These are phyloP conservation scores for Syndactyla subalaris DNA, from an alignment of 2,797 vertebrate species.

Conservation along the genomic window DNA sequence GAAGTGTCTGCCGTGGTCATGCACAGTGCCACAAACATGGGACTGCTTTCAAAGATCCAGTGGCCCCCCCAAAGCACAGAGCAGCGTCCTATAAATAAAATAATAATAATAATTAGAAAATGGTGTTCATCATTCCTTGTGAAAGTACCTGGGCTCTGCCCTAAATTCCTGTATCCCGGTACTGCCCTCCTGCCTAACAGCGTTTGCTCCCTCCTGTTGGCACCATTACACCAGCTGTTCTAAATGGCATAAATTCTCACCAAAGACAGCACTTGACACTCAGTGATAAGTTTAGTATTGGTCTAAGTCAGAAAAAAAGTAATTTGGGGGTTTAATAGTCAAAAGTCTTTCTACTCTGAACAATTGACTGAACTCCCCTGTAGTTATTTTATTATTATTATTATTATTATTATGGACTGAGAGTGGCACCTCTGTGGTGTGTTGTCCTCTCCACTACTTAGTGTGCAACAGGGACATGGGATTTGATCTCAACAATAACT, in stretches of 20 bases:
- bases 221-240: neutral
- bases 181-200: neutral
- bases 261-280: no score
- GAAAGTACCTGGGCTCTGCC: neutral
- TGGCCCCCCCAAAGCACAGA: neutral
- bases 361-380: neutral
- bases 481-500: neutral
- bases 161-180: neutral
- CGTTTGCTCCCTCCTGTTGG: neutral
- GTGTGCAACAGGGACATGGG: neutral
- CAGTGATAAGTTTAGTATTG: neutral
- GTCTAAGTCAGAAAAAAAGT: neutral
- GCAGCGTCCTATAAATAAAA: neutral
- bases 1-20: rapidly evolving
- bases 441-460: neutral
- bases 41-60: neutral
- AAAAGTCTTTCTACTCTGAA: neutral
- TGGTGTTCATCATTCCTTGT: neutral
- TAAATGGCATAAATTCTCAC: neutral
- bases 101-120: neutral
- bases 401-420: neutral
- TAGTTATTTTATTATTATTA: neutral
- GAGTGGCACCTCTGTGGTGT: neutral
- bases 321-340: neutral
- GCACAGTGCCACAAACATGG: neutral